Conservation (phyloP, 2,888 invertebrate species). For the Eilema depressum region DNA sequence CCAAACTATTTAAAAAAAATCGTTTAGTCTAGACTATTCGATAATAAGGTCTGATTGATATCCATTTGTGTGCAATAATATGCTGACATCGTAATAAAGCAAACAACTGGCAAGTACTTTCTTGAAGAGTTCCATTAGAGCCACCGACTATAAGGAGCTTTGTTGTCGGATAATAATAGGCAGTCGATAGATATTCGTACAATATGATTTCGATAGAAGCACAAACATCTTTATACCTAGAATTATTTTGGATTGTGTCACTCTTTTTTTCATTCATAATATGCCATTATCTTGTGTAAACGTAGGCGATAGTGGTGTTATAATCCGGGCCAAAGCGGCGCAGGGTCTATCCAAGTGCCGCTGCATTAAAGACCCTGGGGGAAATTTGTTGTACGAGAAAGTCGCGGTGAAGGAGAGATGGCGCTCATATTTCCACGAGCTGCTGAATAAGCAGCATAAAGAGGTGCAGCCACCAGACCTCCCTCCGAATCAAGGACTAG, state of each 20-base stretch:
- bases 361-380: too few species aligned
- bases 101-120: neutral
- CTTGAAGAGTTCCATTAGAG: too few species aligned
- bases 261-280: neutral
- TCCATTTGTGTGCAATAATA: neutral
- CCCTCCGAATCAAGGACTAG: too few species aligned
- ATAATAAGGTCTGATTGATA: neutral
- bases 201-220: neutral
- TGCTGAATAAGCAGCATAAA: too few species aligned
- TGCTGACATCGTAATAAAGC: neutral
- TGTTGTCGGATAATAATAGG: conserved; percentile 4
- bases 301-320: neutral
- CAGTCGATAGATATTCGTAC: neutral
- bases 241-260: neutral
- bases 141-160: neutral
- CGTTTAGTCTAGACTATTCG: neutral
- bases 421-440: too few species aligned
- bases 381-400: too few species aligned
- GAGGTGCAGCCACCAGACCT: too few species aligned
- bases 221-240: conserved; percentile 1
- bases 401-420: too few species aligned
- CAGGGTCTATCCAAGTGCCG: too few species aligned
- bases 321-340: too few species aligned
- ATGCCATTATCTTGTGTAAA: neutral
- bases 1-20: neutral